Evolutionary conservation across 2,888 invertebrate species (phyloP).

Genomic region (Lithophane ornitopus): DNA sequence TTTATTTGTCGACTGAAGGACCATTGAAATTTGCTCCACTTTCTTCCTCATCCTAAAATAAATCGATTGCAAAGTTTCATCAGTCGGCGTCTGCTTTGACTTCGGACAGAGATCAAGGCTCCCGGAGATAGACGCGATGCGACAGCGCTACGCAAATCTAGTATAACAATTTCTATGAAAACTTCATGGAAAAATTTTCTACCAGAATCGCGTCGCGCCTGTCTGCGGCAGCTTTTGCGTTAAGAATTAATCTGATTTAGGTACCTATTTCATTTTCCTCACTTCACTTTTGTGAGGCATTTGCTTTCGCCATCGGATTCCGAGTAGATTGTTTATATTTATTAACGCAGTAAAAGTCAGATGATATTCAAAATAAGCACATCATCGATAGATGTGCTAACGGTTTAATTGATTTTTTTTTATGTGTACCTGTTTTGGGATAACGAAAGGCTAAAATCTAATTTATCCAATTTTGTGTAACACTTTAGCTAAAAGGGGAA

Average conservation of each 20-base stretch:
- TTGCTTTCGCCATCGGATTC: not conserved
- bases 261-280: not conserved
- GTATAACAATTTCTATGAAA: too few species aligned
- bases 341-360: not conserved
- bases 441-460: not conserved
- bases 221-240: too few species aligned
- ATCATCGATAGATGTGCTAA: not conserved
- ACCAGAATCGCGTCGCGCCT: too few species aligned
- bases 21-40: not conserved
- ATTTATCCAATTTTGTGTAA: conserved; percentile 29
- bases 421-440: not conserved
- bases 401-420: too few species aligned
- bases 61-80: not conserved
- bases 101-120: too few species aligned
- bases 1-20: not conserved
- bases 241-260: not conserved
- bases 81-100: not conserved
- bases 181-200: too few species aligned
- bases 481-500: conserved; percentile 9
- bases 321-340: not conserved
- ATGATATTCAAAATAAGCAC: not conserved
- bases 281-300: not conserved
- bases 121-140: too few species aligned
- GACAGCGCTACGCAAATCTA: too few species aligned
- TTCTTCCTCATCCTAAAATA: not conserved